Conservation (phyloP, 2,113 vertebrate genomes). For the Alaudala cheleensis region DNA sequence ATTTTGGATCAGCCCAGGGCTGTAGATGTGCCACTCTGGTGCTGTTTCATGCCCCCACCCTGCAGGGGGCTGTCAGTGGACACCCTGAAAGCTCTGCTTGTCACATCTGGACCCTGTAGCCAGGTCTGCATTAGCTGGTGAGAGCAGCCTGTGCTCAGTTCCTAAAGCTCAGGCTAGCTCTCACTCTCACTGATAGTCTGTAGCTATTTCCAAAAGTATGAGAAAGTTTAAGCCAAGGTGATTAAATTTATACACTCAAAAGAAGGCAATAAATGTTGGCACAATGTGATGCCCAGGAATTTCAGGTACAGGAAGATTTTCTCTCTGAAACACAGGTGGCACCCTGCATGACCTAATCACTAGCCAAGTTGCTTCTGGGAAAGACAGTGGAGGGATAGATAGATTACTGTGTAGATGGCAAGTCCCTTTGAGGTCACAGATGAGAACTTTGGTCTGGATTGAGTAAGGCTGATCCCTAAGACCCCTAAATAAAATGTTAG, state of each 20-base stretch:
- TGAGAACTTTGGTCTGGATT: not conserved
- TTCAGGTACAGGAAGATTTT: not conserved
- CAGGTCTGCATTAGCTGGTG: accelerated
- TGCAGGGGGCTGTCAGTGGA: not conserved
- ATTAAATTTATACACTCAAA: not conserved
- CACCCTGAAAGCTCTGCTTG: not conserved
- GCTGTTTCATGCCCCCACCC: not conserved
- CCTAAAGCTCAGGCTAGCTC: not conserved
- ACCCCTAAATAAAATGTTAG: not conserved
- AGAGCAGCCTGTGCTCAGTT: not conserved
- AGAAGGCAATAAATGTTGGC: not conserved
- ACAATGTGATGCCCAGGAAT: not conserved
- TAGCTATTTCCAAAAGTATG: not conserved
- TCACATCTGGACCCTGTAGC: not conserved
- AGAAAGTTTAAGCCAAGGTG: not conserved
- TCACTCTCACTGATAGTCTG: not conserved
- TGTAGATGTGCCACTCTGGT: not conserved
- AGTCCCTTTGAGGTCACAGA: not conserved
- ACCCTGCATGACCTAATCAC: not conserved
- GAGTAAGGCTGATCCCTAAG: not conserved
- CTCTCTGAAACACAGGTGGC: not conserved
- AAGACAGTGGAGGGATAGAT: not conserved
- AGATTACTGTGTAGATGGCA: not conserved
- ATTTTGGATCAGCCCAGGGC: not conserved
- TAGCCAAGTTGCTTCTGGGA: not conserved